These are phyloP conservation scores for Norana najaformis DNA, from an alignment of 2,888 invertebrate species.

Conservation along the genomic window DNA sequence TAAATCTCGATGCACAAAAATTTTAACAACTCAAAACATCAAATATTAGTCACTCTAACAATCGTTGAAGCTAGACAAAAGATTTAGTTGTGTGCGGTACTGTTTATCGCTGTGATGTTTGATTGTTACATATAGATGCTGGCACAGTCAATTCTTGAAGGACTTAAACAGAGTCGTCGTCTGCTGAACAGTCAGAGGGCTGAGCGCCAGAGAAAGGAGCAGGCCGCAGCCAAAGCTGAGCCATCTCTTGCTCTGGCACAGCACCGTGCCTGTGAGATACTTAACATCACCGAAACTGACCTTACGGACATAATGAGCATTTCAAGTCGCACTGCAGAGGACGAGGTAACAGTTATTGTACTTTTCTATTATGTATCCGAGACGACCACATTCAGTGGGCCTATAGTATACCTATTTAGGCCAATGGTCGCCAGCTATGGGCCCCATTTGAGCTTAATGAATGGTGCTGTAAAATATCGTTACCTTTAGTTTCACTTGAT, in stretches of 20 bases:
- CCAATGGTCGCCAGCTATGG: too few species aligned
- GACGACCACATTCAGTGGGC: too few species aligned
- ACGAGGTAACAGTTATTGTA: neutral
- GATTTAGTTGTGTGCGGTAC: too few species aligned
- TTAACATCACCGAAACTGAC: constrained; percentile 59
- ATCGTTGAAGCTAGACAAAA: too few species aligned
- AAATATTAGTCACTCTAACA: too few species aligned
- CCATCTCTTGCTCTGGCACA: constrained; percentile 54
- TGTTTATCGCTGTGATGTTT: neutral
- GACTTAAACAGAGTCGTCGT: constrained; percentile 49
- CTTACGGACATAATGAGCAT: constrained; percentile 57
- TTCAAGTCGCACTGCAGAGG: constrained; percentile 37
- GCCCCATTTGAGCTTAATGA: too few species aligned
- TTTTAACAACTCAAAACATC: too few species aligned
- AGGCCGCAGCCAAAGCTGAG: neutral
- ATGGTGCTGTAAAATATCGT: too few species aligned
- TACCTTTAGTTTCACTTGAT: too few species aligned
- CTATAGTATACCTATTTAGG: too few species aligned
- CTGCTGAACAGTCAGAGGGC: constrained; percentile 29
- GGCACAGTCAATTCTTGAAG: constrained; percentile 49
- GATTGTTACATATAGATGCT: constrained; percentile 48
- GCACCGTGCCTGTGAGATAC: constrained; percentile 55
- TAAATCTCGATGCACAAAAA: too few species aligned
- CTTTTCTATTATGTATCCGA: too few species aligned
- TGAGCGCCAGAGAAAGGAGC: neutral